Percentiles rank a stretch among this genome's conserved stretches.
These are phyloP conservation scores for Ambastaia sidthimunki DNA, from an alignment of 2,797 vertebrate genomes.

Conservation along the genomic window DNA sequence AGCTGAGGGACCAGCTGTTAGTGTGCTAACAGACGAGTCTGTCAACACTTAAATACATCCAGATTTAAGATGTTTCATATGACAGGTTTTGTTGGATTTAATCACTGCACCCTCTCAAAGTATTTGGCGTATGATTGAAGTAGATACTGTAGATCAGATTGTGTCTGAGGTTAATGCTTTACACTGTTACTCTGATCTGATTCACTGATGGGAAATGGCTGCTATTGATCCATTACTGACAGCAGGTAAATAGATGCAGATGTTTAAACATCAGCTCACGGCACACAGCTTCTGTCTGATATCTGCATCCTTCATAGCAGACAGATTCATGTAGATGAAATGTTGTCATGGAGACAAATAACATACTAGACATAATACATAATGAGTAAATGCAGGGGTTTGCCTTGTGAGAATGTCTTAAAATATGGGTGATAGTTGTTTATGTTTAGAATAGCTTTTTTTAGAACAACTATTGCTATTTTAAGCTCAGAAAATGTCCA, in stretches of 20 bases:
- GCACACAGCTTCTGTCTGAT: neutral
- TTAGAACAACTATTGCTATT: too few relatives aligned
- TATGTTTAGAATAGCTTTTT: too few relatives aligned
- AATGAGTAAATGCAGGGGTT: neutral
- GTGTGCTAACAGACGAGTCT: too few relatives aligned
- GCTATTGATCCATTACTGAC: constrained; percentile 31
- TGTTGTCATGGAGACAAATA: neutral
- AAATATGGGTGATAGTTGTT: too few relatives aligned
- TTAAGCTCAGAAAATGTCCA: too few relatives aligned
- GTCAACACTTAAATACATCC: too few relatives aligned
- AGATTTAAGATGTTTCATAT: constrained; percentile 12
- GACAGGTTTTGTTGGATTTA: neutral
- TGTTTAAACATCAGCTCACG: neutral
- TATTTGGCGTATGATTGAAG: neutral
- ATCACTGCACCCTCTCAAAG: neutral
- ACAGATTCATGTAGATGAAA: constrained; percentile 23
- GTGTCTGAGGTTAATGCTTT: constrained; percentile 10
- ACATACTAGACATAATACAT: neutral
- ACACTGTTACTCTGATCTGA: neutral
- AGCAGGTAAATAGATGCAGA: neutral
- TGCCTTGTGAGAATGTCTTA: too few relatives aligned
- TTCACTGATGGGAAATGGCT: constrained; percentile 32
- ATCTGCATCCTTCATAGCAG: neutral
- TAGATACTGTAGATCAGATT: neutral
- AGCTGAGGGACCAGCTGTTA: too few relatives aligned